Conservation (phyloP, 2,113 vertebrate species). For the Ptilorrhoa leucosticta region DNA sequence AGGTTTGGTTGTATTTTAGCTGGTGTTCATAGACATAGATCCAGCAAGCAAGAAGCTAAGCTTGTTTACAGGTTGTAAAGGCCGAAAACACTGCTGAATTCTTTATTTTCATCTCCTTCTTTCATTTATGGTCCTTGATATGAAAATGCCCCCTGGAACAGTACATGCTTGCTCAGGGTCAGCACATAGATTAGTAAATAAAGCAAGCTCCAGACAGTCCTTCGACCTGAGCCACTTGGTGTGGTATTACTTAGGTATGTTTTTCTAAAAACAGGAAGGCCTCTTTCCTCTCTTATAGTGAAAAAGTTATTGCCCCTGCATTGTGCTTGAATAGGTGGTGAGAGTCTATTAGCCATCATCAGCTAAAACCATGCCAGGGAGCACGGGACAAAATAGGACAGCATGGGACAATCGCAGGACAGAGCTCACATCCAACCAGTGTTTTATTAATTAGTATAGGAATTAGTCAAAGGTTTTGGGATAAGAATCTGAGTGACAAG, state of each 20-base stretch:
- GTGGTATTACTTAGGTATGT: neutral
- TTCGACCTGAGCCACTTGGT: neutral
- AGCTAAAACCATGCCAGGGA: neutral
- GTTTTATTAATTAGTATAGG: neutral
- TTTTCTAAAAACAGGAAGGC: neutral
- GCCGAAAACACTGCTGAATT: neutral
- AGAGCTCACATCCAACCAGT: rapidly evolving
- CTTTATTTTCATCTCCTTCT: neutral
- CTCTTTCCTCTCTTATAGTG: neutral
- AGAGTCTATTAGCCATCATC: neutral
- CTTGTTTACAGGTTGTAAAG: neutral
- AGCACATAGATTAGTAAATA: neutral
- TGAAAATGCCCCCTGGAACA: neutral
- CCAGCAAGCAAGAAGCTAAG: neutral
- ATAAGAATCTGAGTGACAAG: neutral
- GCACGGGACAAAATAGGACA: neutral
- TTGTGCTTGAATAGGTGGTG: neutral
- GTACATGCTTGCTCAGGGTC: neutral
- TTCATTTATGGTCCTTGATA: neutral
- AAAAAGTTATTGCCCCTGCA: neutral
- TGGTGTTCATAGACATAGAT: neutral
- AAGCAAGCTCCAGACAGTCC: neutral
- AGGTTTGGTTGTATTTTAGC: neutral
- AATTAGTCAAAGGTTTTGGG: neutral
- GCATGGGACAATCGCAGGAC: neutral